Percentiles rank a stretch among this genome's conserved stretches.
These are phyloP conservation scores for Drosophila fungiperda DNA, from an alignment of 2,888 invertebrate genomes.

Conservation along the genomic window DNA sequence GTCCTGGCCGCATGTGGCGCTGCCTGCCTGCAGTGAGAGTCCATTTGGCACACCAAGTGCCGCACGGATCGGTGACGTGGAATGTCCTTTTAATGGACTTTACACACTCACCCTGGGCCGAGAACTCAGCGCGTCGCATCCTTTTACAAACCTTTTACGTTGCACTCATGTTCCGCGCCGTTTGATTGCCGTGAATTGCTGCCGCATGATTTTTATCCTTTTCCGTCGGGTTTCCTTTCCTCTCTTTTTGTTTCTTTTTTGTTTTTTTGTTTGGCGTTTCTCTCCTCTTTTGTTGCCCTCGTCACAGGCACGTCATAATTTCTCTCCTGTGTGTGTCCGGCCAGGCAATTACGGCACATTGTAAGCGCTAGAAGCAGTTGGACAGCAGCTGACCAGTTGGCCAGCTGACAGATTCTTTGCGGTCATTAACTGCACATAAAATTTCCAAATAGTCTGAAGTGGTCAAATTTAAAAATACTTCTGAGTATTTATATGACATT, in stretches of 20 bases:
- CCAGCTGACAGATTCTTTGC: slow-evolving; percentile 48
- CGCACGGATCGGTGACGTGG: slow-evolving; percentile 77
- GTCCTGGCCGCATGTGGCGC: slow-evolving; percentile 67
- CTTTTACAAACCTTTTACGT: slow-evolving; percentile 74
- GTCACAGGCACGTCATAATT: slow-evolving; percentile 67
- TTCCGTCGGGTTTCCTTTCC: slow-evolving; percentile 38
- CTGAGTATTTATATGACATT: background rate
- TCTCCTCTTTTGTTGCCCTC: slow-evolving; percentile 45
- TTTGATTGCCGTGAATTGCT: slow-evolving; percentile 80
- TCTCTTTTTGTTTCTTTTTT: background rate
- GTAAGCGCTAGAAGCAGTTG: slow-evolving; percentile 22
- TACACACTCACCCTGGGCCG: slow-evolving; percentile 60
- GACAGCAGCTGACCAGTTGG: slow-evolving; percentile 63
- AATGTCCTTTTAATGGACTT: slow-evolving; percentile 81
- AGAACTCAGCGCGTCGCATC: slow-evolving; percentile 52
- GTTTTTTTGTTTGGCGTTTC: background rate
- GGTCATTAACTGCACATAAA: slow-evolving; percentile 42
- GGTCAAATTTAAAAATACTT: background rate
- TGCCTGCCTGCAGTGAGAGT: slow-evolving; percentile 59
- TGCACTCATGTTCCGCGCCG: slow-evolving; percentile 73
- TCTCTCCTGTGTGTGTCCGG: slow-evolving; percentile 27
- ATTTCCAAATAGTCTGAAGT: background rate
- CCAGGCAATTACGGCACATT: slow-evolving; percentile 57
- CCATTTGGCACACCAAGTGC: slow-evolving; percentile 70
- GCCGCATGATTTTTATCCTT: slow-evolving; percentile 78